These are phyloP conservation scores for Periophthalmodon schlosseri DNA, from an alignment of 2,113 vertebrate species.

Conservation along the genomic window DNA sequence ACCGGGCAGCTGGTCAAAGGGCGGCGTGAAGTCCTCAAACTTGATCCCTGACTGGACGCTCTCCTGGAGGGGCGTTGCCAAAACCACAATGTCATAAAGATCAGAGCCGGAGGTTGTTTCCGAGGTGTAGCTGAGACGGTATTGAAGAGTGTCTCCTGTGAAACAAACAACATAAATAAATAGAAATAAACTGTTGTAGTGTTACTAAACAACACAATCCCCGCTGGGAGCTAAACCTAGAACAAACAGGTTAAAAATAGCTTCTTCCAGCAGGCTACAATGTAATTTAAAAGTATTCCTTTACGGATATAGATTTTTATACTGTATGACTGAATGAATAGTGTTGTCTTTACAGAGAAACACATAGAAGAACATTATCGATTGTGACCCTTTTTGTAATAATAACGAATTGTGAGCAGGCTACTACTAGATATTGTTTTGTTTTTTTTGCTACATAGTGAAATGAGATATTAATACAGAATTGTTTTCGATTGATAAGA, in stretches of 20 bases:
- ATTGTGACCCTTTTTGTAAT: no score
- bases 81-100: conserved; percentile 90
- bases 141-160: conserved; percentile 83
- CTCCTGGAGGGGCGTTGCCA: conserved; percentile 86
- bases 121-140: conserved; percentile 83
- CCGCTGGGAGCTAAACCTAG: neutral
- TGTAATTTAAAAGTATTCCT: no score
- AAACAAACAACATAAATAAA: conserved; percentile 1
- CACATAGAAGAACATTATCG: no score
- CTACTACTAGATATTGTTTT: no score
- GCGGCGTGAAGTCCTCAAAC: conserved; percentile 83
- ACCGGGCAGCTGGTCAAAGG: conserved; percentile 74
- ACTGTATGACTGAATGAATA: no score
- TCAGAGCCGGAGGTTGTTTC: conserved; percentile 69
- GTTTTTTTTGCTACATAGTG: no score
- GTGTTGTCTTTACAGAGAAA: no score
- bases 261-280: neutral
- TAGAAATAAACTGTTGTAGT: neutral
- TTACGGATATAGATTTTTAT: no score
- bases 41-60: conserved; percentile 77
- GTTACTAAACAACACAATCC: neutral
- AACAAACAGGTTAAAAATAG: neutral
- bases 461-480: neutral
- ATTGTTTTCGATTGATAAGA: neutral
- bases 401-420: no score